Conservation (phyloP, 1,140 invertebrate species). For the Ooceraea biroi region DNA sequence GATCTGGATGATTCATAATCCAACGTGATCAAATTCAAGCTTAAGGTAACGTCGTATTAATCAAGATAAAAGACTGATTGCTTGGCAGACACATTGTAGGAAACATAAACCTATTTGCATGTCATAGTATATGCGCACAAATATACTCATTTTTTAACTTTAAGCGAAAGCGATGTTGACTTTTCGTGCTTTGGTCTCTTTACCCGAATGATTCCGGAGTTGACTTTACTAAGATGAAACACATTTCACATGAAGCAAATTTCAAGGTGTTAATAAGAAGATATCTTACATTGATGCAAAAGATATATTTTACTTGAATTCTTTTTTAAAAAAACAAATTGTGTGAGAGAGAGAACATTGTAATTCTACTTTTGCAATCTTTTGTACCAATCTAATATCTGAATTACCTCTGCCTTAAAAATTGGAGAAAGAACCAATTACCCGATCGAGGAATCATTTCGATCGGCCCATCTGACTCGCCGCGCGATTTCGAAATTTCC, state of each 20-base stretch:
- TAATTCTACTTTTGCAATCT: background rate
- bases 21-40: background rate
- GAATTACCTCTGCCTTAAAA: background rate
- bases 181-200: conserved; percentile 7
- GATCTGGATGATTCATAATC: background rate
- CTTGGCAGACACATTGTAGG: background rate
- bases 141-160: background rate
- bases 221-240: conserved; percentile 6
- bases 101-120: conserved; percentile 24
- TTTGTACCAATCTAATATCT: background rate
- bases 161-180: background rate
- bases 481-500: conserved; percentile 83
- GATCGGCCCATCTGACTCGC: conserved; percentile 84
- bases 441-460: conserved; percentile 71
- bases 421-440: background rate
- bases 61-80: background rate
- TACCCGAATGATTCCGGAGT: background rate
- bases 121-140: background rate
- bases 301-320: no score
- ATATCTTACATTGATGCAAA: no score
- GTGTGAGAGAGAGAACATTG: background rate
- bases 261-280: background rate
- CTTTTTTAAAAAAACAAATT: no score
- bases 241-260: background rate
- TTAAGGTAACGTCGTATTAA: conserved; percentile 5